Base-by-base conservation (phyloP, 2,797 vertebrate species). In the Sebastes nivosus region DNA sequence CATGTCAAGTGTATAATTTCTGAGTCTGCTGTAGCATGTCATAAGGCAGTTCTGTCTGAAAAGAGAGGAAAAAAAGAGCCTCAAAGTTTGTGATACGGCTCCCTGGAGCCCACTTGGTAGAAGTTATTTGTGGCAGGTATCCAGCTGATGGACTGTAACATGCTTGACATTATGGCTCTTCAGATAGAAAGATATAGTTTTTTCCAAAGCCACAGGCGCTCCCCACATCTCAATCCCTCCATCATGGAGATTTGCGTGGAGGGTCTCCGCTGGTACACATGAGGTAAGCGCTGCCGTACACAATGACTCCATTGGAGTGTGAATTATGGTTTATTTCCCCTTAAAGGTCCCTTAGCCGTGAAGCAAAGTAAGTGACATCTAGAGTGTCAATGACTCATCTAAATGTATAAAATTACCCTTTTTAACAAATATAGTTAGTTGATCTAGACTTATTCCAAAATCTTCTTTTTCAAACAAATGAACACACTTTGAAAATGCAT, bases 61-160 rank as follows among this genome's bases (percentile, higher is more conserved):
- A 77, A 58, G 67, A 88, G 61, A 46, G 22, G 46, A 25, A 32
- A 65, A 70, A 74, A 61, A 66, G 12, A 68, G 32, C 14, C 75
- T 68, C 60, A 25, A 72, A 32, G 34, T 83, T 73, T 67, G 66
- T 14, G 71, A 90, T 79, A 87, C 3, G 27, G 55, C 63, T 89
- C 89, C 74, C 75, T 10, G 11, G 82, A 80, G 80, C 14, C 69
- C 60, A 60, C 76, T 84, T 67, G 66, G 55, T 72, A 58, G 70
- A 75, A 69, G 70, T 87, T 86, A 68, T 89, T 72, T 61, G 81
- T 88, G 87, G 83, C 76, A 64, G 70, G 82, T 73, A 74, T 92
- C 87, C 85, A 92, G 88, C 72, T 89, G 82, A 92, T 92, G 87
- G 64, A 87, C 85, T 84, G 75, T 75, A 87, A 87, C 88, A 50